phyloP scores from a whole-genome alignment of 2,888 invertebrate genomes.

The Ceramica pisi region DNA sequence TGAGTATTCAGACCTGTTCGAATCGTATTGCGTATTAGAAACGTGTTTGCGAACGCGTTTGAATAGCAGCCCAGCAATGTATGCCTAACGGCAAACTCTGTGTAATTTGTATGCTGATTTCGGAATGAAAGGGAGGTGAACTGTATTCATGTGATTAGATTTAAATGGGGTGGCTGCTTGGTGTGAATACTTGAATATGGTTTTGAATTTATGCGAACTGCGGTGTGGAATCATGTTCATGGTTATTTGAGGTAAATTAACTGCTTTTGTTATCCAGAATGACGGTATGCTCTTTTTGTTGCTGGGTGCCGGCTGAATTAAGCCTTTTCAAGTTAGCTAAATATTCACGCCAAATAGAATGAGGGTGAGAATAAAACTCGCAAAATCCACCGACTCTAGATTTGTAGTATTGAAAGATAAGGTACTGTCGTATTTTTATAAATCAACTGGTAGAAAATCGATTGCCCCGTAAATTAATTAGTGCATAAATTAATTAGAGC shows the following conservation, averaged over 20 bases:
- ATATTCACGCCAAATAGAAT: slow-evolving; percentile 6
- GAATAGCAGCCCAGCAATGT: slow-evolving; percentile 39
- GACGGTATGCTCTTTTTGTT: slow-evolving; percentile 1
- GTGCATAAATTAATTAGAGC: too few species aligned
- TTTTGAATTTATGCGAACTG: slow-evolving; percentile 23
- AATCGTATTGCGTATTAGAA: slow-evolving; percentile 38
- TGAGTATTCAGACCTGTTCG: slow-evolving; percentile 26
- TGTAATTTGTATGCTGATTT: slow-evolving; percentile 52
- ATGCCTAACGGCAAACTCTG: slow-evolving; percentile 16
- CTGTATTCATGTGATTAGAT: slow-evolving; percentile 40
- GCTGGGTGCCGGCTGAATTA: neutral
- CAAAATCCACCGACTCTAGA: too few species aligned
- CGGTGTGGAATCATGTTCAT: slow-evolving; percentile 3
- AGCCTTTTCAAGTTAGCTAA: slow-evolving; percentile 12
- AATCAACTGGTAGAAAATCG: too few species aligned
- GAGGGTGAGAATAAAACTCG: neutral
- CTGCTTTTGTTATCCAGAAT: neutral
- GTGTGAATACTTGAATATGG: slow-evolving; percentile 37
- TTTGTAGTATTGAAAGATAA: too few species aligned
- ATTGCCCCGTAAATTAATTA: too few species aligned
- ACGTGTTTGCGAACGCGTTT: slow-evolving; percentile 30
- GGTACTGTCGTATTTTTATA: too few species aligned
- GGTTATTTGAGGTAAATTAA: slow-evolving; percentile 18
- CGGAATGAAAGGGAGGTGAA: slow-evolving; percentile 35
- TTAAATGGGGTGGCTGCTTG: slow-evolving; percentile 24